phyloP scores from a whole-genome alignment of 2,113 vertebrate species.

The Furnarius figulus region DNA sequence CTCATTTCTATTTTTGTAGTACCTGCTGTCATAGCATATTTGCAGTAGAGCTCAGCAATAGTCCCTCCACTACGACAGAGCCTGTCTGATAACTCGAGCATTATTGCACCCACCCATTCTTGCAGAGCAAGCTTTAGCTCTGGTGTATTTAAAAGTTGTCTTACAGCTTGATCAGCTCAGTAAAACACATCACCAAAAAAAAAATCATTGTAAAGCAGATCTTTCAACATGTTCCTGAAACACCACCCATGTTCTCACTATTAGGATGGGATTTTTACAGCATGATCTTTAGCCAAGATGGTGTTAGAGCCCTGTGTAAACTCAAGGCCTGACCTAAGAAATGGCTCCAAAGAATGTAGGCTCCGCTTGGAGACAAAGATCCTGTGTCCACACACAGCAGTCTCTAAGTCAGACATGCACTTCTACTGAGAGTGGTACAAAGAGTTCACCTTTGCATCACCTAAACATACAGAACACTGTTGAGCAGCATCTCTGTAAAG shows the following conservation, averaged over 20 bases:
- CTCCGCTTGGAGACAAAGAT: background rate
- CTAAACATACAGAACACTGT: background rate
- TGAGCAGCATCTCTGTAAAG: background rate
- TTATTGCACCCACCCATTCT: background rate
- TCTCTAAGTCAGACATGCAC: accelerated
- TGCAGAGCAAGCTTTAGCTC: background rate
- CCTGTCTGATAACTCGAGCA: background rate
- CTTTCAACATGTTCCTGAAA: background rate
- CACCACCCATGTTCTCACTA: background rate
- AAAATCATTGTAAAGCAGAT: background rate
- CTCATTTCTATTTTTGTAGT: background rate
- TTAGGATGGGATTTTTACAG: background rate
- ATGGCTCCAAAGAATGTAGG: background rate
- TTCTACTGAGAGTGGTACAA: background rate
- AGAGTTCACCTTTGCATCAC: background rate
- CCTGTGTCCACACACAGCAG: background rate
- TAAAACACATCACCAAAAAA: background rate
- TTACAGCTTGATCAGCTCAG: background rate
- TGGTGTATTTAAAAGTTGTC: background rate
- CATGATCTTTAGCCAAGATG: background rate
- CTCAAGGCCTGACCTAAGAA: background rate
- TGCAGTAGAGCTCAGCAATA: background rate
- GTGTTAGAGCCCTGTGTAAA: background rate
- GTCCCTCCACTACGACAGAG: accelerated
- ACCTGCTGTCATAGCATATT: background rate